Conservation (phyloP, 2,113 vertebrate genomes). For the Fregetta grallaria region DNA sequence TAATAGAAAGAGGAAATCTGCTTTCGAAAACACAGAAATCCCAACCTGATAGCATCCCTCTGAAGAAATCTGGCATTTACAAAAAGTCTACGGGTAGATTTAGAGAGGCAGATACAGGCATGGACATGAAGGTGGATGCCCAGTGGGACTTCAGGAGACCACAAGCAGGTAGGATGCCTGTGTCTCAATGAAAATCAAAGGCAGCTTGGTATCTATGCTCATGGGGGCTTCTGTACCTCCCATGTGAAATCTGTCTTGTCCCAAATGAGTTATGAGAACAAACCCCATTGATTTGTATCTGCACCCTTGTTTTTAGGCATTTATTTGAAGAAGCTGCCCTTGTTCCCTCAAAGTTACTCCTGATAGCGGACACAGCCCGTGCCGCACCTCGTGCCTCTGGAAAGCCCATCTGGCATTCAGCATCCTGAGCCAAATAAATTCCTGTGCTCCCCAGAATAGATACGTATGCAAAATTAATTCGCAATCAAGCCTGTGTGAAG, state of each 20-base stretch:
- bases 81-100: background rate
- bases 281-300: background rate
- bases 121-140: background rate
- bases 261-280: background rate
- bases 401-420: background rate
- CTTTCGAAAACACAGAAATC: constrained; percentile 11
- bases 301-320: background rate
- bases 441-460: constrained; percentile 10
- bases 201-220: background rate
- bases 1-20: constrained; percentile 45
- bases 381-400: background rate
- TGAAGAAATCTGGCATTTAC: background rate
- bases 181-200: background rate
- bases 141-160: background rate
- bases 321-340: background rate
- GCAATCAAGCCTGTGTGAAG: background rate
- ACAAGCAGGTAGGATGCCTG: background rate
- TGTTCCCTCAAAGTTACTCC: background rate
- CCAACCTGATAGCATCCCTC: background rate
- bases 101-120: background rate
- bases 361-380: fast-evolving
- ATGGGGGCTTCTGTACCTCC: background rate
- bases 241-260: background rate
- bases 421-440: background rate
- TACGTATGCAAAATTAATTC: constrained; percentile 30